Conservation (phyloP, 2,113 vertebrate genomes). For the Poicephalus gulielmi region DNA sequence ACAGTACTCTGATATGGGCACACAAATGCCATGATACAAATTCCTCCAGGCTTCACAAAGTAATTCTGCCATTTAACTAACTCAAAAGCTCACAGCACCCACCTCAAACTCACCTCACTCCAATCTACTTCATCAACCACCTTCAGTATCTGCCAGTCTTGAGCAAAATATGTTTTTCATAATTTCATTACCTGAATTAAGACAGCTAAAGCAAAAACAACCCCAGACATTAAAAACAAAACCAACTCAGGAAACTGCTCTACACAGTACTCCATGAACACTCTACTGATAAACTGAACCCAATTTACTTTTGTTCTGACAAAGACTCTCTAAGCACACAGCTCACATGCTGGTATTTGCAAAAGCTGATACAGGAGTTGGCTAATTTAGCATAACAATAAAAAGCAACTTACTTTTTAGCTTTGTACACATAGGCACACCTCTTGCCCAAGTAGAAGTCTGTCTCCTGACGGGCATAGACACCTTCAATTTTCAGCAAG, state of each 20-base stretch:
- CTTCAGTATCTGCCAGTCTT: not conserved
- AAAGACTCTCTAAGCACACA: not conserved
- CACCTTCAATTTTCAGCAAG: slow-evolving; percentile 95
- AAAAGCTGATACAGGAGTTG: not conserved
- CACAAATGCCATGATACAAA: not conserved
- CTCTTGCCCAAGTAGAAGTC: slow-evolving; percentile 97
- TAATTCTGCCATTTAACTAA: not conserved
- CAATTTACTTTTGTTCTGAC: not conserved
- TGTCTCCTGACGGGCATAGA: slow-evolving; percentile 89
- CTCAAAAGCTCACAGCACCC: accelerated
- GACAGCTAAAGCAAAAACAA: not conserved
- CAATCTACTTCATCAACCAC: not conserved
- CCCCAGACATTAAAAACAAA: not conserved
- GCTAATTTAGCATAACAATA: not conserved
- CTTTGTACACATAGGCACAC: slow-evolving; percentile 98
- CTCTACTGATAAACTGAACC: not conserved
- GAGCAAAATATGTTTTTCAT: not conserved
- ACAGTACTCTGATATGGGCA: not conserved
- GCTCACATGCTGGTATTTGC: not conserved
- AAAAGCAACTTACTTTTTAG: slow-evolving; percentile 88
- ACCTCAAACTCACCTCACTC: not conserved
- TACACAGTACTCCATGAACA: not conserved
- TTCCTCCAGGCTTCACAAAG: not conserved
- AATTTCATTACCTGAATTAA: not conserved
- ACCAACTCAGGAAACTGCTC: not conserved